A percentile compares a stretch with the other conserved stretches of the same genome.
These are phyloP conservation scores for Diplosoma virens DNA, from an alignment of 23 tunicate species.

Conservation along the genomic window DNA sequence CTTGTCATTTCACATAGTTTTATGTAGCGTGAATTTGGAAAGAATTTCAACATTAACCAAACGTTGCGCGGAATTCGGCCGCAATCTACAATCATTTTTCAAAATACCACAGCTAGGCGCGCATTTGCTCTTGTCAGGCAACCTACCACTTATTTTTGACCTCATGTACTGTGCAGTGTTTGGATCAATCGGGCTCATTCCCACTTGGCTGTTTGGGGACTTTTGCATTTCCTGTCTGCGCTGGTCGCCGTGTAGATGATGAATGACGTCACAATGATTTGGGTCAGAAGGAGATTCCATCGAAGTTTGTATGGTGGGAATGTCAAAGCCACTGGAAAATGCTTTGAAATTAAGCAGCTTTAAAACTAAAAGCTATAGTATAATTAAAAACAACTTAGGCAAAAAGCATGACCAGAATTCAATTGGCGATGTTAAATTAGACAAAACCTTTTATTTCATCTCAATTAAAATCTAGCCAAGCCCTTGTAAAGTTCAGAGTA, in stretches of 20 bases:
- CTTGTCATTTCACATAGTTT: background rate
- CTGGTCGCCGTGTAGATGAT: slow-evolving; percentile 87
- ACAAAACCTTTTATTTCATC: too few relatives aligned
- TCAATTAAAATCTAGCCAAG: too few relatives aligned
- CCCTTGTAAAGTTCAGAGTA: too few relatives aligned
- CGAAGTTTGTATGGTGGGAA: slow-evolving; percentile 20
- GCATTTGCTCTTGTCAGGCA: too few relatives aligned
- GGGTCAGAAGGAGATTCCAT: slow-evolving; percentile 39
- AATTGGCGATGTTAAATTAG: too few relatives aligned
- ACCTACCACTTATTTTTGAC: background rate
- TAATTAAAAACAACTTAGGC: too few relatives aligned
- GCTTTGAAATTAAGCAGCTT: too few relatives aligned
- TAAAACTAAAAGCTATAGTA: too few relatives aligned
- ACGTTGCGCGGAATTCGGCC: too few relatives aligned
- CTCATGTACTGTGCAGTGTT: background rate
- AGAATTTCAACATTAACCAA: background rate
- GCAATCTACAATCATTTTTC: too few relatives aligned
- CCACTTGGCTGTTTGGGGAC: background rate
- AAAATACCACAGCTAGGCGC: too few relatives aligned
- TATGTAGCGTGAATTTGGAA: background rate
- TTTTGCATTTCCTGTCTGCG: slow-evolving; percentile 24
- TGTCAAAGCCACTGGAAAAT: slow-evolving; percentile 4
- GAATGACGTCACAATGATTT: slow-evolving; percentile 64
- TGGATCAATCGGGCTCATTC: background rate
- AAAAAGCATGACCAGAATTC: too few relatives aligned